phyloP scores from a whole-genome alignment of 1,140 invertebrate species.

The Mycetomoellerius zeteki region DNA sequence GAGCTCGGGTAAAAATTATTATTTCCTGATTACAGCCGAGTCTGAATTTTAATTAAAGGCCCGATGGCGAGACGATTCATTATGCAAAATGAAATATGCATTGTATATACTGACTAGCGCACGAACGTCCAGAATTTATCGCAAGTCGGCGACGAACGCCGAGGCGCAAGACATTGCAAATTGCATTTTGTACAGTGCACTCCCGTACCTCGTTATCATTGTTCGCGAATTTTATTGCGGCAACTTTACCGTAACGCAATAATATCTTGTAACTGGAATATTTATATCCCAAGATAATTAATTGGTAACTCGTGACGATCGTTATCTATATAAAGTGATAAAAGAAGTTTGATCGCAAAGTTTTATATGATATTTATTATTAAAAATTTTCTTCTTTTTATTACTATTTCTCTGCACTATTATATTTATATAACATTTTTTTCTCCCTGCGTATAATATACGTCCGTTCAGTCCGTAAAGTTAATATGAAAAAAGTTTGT shows the following conservation, averaged over 20 bases:
- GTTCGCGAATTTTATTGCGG: conserved; percentile 25
- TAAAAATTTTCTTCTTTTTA: background rate
- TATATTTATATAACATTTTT: background rate
- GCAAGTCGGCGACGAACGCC: conserved; percentile 54
- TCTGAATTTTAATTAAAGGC: conserved; percentile 75
- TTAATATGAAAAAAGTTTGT: background rate
- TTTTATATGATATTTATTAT: background rate
- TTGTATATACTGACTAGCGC: conserved; percentile 67
- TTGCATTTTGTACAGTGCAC: conserved; percentile 49
- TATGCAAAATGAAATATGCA: conserved; percentile 75
- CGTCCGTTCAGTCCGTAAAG: background rate
- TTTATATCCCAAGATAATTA: conserved; percentile 9
- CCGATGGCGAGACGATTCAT: conserved; percentile 66
- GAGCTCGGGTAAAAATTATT: conserved; percentile 65
- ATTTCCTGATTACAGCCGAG: conserved; percentile 67
- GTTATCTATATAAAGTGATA: background rate
- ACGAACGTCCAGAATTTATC: conserved; percentile 70
- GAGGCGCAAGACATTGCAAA: conserved; percentile 43
- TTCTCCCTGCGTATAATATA: background rate
- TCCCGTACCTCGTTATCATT: conserved; percentile 33
- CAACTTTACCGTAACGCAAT: background rate
- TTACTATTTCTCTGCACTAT: background rate
- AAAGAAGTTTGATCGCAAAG: too few relatives aligned
- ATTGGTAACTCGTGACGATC: background rate
- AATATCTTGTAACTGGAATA: conserved; percentile 10